phyloP scores from a whole-genome alignment of 2,888 invertebrate genomes.

The Agrypnus murinus region DNA sequence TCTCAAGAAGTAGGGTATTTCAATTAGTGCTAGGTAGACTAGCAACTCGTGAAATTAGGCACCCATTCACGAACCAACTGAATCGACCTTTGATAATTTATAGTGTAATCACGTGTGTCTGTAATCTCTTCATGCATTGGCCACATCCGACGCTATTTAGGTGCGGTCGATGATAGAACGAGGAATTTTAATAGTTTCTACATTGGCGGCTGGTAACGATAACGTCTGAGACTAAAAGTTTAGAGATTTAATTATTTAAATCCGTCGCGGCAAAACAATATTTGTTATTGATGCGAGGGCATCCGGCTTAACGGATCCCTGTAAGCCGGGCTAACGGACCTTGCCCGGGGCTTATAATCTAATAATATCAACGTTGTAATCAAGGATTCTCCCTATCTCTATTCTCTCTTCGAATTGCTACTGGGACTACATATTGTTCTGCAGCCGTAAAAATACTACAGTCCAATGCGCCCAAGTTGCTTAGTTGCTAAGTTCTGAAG shows the following conservation, averaged over 20 bases:
- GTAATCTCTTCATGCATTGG: conserved; percentile 15
- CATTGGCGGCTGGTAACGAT: neutral
- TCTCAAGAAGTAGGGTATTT: conserved; percentile 9
- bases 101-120: conserved; percentile 18
- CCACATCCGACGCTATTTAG: neutral
- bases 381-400: conserved; percentile 62
- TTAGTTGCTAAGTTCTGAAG: conserved; percentile 58
- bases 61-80: conserved; percentile 10
- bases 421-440: conserved; percentile 61
- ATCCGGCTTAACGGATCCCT: conserved; percentile 53
- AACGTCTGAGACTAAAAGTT: conserved; percentile 14
- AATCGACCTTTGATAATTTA: conserved; percentile 30
- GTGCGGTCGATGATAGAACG: conserved; percentile 6
- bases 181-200: neutral
- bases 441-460: conserved; percentile 61
- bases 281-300: conserved; percentile 54
- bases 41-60: conserved; percentile 18
- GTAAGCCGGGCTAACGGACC: conserved; percentile 53
- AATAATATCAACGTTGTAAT: conserved; percentile 67
- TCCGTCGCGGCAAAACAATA: conserved; percentile 48
- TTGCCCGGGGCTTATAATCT: conserved; percentile 64
- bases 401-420: conserved; percentile 56
- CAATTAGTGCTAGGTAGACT: conserved; percentile 22
- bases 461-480: conserved; percentile 58
- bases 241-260: conserved; percentile 48